These are phyloP conservation scores for Enteromius mattozi DNA, from an alignment of 2,797 vertebrate species.

Conservation along the genomic window DNA sequence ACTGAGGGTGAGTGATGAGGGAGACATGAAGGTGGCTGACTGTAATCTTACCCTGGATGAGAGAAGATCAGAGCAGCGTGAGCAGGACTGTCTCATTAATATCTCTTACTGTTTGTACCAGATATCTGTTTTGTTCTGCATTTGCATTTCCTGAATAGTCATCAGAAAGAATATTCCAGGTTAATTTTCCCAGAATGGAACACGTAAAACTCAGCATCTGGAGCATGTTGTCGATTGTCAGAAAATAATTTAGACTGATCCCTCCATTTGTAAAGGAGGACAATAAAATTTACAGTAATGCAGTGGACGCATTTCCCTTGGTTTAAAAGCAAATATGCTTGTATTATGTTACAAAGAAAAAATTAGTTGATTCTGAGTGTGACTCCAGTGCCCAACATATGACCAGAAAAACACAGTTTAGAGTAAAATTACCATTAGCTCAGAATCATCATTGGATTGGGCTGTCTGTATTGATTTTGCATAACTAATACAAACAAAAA, in stretches of 20 bases:
- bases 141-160: slow-evolving; percentile 58
- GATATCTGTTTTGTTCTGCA: background rate
- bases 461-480: background rate
- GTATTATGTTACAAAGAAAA: background rate
- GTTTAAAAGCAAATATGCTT: background rate
- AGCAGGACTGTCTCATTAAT: slow-evolving; percentile 26
- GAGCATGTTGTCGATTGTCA: background rate
- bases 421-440: background rate
- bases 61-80: slow-evolving; percentile 76
- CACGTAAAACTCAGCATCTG: background rate
- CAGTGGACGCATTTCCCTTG: background rate
- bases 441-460: background rate
- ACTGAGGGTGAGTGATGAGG: slow-evolving; percentile 66
- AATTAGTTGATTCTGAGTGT: background rate
- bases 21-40: slow-evolving; percentile 73
- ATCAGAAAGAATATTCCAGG: background rate
- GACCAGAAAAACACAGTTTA: background rate
- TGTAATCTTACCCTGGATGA: slow-evolving; percentile 75
- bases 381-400: background rate
- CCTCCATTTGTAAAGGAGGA: background rate
- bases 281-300: background rate
- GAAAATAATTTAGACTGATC: background rate
- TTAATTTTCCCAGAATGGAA: background rate
- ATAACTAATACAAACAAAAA: background rate
- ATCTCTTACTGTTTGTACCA: slow-evolving; percentile 31